Conservation (phyloP, 2,113 vertebrate species). For the Mormoops blainvillei region DNA sequence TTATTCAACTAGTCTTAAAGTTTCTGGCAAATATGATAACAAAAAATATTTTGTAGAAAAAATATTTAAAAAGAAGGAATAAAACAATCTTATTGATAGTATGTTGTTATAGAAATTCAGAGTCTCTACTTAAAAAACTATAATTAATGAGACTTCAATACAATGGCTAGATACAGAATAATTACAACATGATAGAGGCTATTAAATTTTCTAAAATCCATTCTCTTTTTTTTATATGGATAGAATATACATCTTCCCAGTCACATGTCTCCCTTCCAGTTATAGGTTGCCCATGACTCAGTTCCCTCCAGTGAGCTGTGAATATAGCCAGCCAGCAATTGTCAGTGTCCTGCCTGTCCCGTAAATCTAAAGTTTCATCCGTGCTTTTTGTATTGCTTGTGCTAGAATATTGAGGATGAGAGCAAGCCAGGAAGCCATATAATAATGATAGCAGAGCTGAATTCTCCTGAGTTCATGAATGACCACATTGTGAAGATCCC, state of each 20-base stretch:
- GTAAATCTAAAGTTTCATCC: background rate
- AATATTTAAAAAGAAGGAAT: background rate
- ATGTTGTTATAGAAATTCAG: background rate
- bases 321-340: background rate
- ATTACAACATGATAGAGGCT: background rate
- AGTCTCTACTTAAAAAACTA: background rate
- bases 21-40: background rate
- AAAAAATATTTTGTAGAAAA: background rate
- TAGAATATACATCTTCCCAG: background rate
- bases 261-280: background rate
- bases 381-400: background rate
- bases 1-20: background rate
- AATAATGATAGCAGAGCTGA: background rate
- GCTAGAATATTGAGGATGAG: background rate
- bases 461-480: background rate
- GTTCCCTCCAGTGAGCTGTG: background rate
- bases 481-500: background rate
- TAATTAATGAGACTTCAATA: background rate
- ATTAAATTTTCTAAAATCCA: background rate
- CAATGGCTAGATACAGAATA: background rate
- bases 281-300: background rate
- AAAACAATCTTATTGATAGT: background rate
- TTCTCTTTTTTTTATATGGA: background rate
- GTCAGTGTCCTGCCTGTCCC: background rate
- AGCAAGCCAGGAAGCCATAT: background rate